Percentiles rank a stretch among this genome's conserved stretches.
phyloP scores from a whole-genome alignment of 2,888 invertebrate species.

The Megastigmus dorsalis region DNA sequence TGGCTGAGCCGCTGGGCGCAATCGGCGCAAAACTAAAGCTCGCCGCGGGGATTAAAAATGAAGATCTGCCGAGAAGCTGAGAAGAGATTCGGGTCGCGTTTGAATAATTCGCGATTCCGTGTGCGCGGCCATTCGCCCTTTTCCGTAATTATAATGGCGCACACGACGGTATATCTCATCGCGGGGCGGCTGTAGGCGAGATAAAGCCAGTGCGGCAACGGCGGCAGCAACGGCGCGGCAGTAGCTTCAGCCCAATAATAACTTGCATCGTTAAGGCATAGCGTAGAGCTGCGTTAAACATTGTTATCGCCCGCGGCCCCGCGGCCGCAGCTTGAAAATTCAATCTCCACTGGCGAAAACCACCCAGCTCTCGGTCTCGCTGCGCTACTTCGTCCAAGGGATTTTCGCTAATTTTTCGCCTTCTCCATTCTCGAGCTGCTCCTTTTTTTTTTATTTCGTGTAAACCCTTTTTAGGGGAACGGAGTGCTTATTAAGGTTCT shows the following conservation, averaged over 20 bases:
- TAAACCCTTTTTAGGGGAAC: too few species aligned
- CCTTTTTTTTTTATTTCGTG: too few species aligned
- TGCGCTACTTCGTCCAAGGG: neutral
- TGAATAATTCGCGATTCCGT: conserved; percentile 30
- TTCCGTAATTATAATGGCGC: conserved; percentile 20
- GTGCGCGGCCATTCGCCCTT: too few species aligned
- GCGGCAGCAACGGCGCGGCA: too few species aligned
- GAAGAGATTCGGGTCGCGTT: neutral
- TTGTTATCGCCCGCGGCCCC: conserved; percentile 17
- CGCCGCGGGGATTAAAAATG: conserved; percentile 26
- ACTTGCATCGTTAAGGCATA: conserved; percentile 28
- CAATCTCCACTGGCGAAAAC: conserved; percentile 9
- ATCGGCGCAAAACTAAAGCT: neutral
- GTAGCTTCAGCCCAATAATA: conserved; percentile 23
- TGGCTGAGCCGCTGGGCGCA: too few species aligned
- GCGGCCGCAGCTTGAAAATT: conserved; percentile 12
- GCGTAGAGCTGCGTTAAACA: conserved; percentile 36
- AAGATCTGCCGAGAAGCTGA: too few species aligned
- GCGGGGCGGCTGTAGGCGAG: neutral
- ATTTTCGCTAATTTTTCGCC: neutral
- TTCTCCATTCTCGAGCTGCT: neutral
- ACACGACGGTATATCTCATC: conserved; percentile 38
- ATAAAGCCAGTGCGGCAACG: neutral
- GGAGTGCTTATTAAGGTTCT: too few species aligned
- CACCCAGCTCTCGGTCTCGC: neutral